Base-by-base conservation (phyloP, 2,888 invertebrate species). In the Quadroppia sp. region DNA sequence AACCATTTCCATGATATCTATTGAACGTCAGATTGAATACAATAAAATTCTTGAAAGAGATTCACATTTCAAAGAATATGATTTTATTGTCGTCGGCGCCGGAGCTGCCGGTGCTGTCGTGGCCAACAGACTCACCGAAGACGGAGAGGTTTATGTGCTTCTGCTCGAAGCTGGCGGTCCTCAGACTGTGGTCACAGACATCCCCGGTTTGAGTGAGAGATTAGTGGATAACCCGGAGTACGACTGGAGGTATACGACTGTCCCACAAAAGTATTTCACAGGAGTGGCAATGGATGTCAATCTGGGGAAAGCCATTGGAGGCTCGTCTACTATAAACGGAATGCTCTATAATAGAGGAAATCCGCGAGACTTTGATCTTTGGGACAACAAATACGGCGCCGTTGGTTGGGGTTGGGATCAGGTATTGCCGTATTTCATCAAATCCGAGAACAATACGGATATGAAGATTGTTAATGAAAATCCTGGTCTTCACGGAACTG, bases 261-360 rank as follows among this genome's bases (percentile, higher is more conserved):
- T 64, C 1, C 61, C 61, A 20, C 61, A 64, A 15, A 64, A 36
- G 13, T 20, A 64, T 20, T 64, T 64, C 13, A 64, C 36, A 1
- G 23, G n/a, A 11, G 32, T 40, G 2, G 1, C 2, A 1, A 64
- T 64, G 61, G 61, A 64, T 40, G 36, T 23, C 4, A 64, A 64
- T 20, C 20, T 64, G 20, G 61, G 61, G 2, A 36, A 11, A 15
- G 61, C 61, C 30, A 64, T 64, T 11, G 61, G 61, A 4, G 61
- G 61, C n/a, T 64, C 61, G 20, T 64, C 61, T 23, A 64, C 61
- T 64, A 64, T 64, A 30, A 64, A 64, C 20, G 61, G 61, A 20
- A 64, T 64, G 61, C 3, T 64, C 1, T 64, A 64, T 13, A 64
- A 64, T 9, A 32, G 61, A 40, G 61, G 61, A n/a, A 64, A 64